phyloP scores from a whole-genome alignment of 2,797 vertebrate genomes.

The Pteropus rufus region DNA sequence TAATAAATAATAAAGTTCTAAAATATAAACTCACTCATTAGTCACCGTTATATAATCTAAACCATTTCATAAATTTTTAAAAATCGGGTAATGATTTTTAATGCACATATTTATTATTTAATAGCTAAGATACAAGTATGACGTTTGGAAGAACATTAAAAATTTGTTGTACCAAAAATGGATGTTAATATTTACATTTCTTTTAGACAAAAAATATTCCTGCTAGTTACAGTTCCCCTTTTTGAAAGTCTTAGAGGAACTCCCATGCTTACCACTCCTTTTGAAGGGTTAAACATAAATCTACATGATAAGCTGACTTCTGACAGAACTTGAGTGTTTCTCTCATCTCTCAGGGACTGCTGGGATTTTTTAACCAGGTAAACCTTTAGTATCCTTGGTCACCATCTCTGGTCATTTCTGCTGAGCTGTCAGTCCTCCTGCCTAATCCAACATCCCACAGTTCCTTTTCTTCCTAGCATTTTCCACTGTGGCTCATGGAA shows the following conservation, averaged over 20 bases:
- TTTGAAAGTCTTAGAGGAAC: not conserved
- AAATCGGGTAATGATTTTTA: constrained; percentile 34
- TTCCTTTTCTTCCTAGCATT: not conserved
- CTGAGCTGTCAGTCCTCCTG: not conserved
- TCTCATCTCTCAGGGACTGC: not conserved
- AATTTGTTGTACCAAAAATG: not conserved
- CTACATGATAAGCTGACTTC: not conserved
- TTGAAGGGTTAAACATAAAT: not conserved
- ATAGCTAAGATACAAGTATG: constrained; percentile 21
- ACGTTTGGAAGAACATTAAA: constrained; percentile 26
- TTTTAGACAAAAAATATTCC: not conserved
- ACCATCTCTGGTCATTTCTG: not conserved
- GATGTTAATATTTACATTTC: not conserved
- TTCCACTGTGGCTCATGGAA: not conserved
- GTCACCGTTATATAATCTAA: not conserved
- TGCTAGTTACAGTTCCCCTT: not conserved
- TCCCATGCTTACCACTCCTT: not conserved
- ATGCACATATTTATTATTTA: not conserved
- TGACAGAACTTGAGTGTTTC: not conserved
- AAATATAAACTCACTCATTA: constrained; percentile 30
- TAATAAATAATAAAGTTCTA: constrained; percentile 37
- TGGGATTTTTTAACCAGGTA: not conserved
- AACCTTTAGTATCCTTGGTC: not conserved
- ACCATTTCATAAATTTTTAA: not conserved
- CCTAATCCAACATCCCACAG: not conserved